These are phyloP conservation scores for Semotilus atromaculatus DNA, from an alignment of 2,797 vertebrate genomes.

Conservation along the genomic window DNA sequence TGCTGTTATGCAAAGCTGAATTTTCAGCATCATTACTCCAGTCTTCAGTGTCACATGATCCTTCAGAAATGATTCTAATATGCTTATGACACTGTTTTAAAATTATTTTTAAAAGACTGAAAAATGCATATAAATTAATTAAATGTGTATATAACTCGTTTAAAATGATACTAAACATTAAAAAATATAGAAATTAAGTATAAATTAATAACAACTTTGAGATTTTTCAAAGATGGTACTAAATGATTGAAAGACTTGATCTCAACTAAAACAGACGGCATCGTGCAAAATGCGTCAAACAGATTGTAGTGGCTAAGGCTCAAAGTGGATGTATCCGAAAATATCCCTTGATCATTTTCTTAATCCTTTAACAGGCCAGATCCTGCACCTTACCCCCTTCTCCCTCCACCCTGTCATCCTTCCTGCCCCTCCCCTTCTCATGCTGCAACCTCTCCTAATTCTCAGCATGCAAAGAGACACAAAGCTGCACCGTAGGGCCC, in stretches of 20 bases:
- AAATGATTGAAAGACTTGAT: conserved; percentile 7
- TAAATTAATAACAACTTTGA: too few species aligned
- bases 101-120: neutral
- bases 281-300: conserved; percentile 43
- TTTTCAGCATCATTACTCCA: neutral
- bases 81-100: neutral
- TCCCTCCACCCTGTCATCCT: conserved; percentile 56
- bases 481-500: conserved; percentile 60
- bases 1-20: neutral
- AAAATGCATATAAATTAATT: neutral
- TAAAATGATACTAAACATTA: neutral
- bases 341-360: conserved; percentile 70
- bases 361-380: conserved; percentile 77
- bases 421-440: conserved; percentile 50
- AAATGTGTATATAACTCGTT: neutral
- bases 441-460: conserved; percentile 62
- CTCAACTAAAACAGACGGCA: conserved; percentile 8
- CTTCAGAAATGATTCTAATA: neutral
- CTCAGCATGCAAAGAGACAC: conserved; percentile 61
- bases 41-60: neutral
- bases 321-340: conserved; percentile 71
- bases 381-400: conserved; percentile 58
- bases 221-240: neutral
- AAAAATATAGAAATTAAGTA: neutral
- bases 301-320: conserved; percentile 66